Conservation (phyloP, 2,113 vertebrate species). For the Leucosticte australis region DNA sequence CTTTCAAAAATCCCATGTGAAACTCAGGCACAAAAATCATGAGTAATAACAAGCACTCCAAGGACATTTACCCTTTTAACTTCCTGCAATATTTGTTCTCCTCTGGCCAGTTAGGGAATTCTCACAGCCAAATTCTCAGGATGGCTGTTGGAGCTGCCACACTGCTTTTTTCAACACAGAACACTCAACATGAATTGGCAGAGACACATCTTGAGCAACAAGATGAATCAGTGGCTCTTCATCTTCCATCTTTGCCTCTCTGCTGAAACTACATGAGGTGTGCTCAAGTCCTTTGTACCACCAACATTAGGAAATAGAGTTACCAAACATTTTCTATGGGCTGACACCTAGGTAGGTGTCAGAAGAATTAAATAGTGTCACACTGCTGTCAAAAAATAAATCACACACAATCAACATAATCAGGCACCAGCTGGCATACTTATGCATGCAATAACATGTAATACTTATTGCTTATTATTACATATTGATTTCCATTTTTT, state of each 20-base stretch:
- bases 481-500: fast-evolving
- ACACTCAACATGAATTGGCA: background rate
- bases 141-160: background rate
- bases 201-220: background rate
- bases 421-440: background rate
- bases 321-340: background rate
- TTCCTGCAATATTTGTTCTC: background rate
- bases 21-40: background rate
- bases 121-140: background rate
- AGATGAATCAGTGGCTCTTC: background rate
- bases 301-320: background rate
- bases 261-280: background rate
- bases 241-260: background rate
- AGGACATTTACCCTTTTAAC: background rate
- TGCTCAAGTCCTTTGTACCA: background rate
- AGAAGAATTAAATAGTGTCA: background rate
- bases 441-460: too few relatives aligned
- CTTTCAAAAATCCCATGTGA: background rate
- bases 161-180: background rate
- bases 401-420: background rate
- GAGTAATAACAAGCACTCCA: background rate
- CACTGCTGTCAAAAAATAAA: background rate
- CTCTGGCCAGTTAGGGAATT: background rate
- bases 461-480: background rate
- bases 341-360: background rate